A percentile compares a stretch with the other conserved stretches of the same genome.
phyloP scores from a whole-genome alignment of 1,140 invertebrate species.

The Carcinoscorpius rotundicauda region DNA sequence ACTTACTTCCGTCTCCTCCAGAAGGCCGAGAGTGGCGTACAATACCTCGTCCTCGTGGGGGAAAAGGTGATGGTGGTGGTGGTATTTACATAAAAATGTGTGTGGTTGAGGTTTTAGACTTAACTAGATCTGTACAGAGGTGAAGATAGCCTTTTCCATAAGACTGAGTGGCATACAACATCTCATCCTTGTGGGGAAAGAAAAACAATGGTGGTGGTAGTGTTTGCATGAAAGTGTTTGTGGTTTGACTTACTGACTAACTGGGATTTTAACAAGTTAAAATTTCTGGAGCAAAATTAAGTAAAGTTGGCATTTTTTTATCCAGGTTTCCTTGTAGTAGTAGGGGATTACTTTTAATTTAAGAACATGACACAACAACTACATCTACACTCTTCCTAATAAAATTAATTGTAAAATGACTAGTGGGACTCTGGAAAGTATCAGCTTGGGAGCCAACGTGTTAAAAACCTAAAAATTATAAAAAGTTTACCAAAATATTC shows the following conservation, averaged over 20 bases:
- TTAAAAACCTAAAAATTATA: no score
- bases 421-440: no score
- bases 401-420: no score
- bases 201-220: constrained; percentile 14
- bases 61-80: constrained; percentile 14
- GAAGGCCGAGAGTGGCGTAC: constrained; percentile 19
- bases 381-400: no score
- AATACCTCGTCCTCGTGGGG: constrained; percentile 11
- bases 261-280: not conserved
- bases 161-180: constrained; percentile 13
- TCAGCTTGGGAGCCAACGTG: no score
- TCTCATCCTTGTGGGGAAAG: constrained; percentile 7
- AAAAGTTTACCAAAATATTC: no score
- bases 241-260: not conserved
- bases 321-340: no score
- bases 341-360: no score
- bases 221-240: constrained; percentile 1
- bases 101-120: not conserved
- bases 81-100: constrained; percentile 4
- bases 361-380: no score
- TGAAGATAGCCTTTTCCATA: not conserved
- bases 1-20: constrained; percentile 10
- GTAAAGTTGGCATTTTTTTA: no score
- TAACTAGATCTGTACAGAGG: not conserved
- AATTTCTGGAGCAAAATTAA: no score